Evolutionary conservation across 2,113 vertebrate genomes (phyloP).

Genomic region (Leptosomus discolor): DNA sequence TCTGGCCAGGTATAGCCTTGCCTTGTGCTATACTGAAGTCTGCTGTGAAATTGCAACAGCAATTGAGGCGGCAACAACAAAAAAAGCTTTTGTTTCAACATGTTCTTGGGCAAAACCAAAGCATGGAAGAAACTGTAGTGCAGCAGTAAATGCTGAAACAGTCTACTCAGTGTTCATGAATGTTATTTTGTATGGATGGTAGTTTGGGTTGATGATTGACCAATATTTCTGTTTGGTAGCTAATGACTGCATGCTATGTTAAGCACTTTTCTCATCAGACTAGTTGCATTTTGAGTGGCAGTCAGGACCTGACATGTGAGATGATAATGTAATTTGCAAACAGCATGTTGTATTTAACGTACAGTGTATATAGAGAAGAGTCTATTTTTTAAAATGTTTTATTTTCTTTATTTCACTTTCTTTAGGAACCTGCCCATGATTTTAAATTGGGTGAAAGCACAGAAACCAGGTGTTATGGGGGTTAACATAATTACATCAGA

Average conservation of each 20-base stretch:
- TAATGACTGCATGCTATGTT: not conserved
- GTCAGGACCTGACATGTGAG: not conserved
- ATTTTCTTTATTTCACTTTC: not conserved
- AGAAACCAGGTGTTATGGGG: slow-evolving; percentile 88
- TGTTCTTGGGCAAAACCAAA: not conserved
- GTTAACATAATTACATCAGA: slow-evolving; percentile 98
- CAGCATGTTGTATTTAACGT: not conserved
- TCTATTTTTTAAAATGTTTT: not conserved
- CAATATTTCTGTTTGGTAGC: not conserved
- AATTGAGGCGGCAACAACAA: too few relatives aligned
- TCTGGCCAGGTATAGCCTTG: not conserved
- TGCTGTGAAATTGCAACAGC: not conserved
- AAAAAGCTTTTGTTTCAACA: accelerated
- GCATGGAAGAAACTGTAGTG: not conserved
- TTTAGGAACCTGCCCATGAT: slow-evolving; percentile 92
- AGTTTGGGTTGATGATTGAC: not conserved
- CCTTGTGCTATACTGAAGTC: not conserved
- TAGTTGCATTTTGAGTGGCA: not conserved
- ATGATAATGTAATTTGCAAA: not conserved
- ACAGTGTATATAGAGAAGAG: not conserved
- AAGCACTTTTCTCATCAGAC: not conserved
- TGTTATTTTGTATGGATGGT: not conserved
- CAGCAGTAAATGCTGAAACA: not conserved
- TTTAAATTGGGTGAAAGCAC: slow-evolving; percentile 92
- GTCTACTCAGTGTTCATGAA: not conserved